Evolutionary conservation across 2,797 vertebrate species (phyloP), one percentile per base, ranked within the genome.

Genomic region (Sebastes cheni): DNA sequence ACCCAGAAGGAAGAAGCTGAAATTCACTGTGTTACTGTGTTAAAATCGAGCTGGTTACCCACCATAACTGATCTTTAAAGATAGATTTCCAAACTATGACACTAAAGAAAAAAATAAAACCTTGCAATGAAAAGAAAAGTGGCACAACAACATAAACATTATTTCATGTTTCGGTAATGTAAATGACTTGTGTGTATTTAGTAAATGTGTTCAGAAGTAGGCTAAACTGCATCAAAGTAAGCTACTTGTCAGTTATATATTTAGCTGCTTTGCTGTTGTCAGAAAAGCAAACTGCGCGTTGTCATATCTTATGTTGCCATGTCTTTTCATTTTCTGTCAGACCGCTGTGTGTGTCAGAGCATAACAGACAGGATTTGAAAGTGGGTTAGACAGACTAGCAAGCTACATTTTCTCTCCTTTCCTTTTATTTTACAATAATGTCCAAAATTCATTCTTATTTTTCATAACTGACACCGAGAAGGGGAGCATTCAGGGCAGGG

Each of bases 241-340:
- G 62, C 61, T 64, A 11, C 30, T 62, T 59, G 58, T 72, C 59
- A 77, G 16, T 67, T 29, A 52, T 64, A 39, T 56, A 59, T 65
- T 76, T 74, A 50, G 46, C 54, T n/a, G 52, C n/a, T 62, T 62
- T 12, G 20, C 32, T 56, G 27, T 71, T 82, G 66, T 75, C 50
- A 61, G 56, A 36, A 79, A 78, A 80, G 55, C 56, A 39, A 67
- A 72, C 25, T 6, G 62, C 4, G 4, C 30, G 36, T 58, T 72
- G 62, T 12, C 12, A 8, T 29, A 12, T 68, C 60, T 66, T 30
- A 30, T 20, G 65, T 52, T 75, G 65, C 50, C 46, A 23, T 67
- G 54, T 67, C 67, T 76, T 82, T 75, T 80, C 52, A 79, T 86
- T 85, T 85, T 80, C 65, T 68, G 59, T 80, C 30, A 22, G 66